A percentile compares a stretch with the other conserved stretches of the same genome.
Evolutionary conservation across 2,888 invertebrate genomes (phyloP).

Genomic region (Schrankia costaestrigalis): DNA sequence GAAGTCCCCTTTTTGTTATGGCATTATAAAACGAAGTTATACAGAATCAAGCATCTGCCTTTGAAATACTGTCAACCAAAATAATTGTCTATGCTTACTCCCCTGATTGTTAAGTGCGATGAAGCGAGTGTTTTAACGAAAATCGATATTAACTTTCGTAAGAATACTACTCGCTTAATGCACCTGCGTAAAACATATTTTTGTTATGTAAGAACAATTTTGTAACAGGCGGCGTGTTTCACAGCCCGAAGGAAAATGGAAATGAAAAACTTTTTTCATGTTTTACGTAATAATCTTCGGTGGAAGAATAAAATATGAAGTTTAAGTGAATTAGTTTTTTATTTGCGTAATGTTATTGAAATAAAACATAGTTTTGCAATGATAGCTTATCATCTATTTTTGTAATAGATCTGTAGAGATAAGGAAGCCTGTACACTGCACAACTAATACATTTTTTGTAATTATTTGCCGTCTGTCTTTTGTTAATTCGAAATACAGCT

Average conservation of each 20-base stretch:
- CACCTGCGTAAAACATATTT: slow-evolving; percentile 39
- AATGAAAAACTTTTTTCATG: slow-evolving; percentile 14
- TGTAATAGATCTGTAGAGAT: too few relatives aligned
- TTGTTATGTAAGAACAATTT: slow-evolving; percentile 26
- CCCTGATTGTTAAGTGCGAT: slow-evolving; percentile 49
- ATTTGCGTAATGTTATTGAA: background rate
- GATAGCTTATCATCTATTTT: too few relatives aligned
- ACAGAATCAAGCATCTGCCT: slow-evolving; percentile 55
- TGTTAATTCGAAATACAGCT: too few relatives aligned
- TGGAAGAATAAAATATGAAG: background rate
- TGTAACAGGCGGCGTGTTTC: slow-evolving; percentile 11
- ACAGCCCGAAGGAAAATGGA: slow-evolving; percentile 12
- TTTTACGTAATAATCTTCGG: slow-evolving; percentile 13
- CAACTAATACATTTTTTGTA: too few relatives aligned
- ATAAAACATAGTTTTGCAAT: too few relatives aligned
- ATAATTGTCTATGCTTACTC: slow-evolving; percentile 55
- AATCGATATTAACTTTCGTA: slow-evolving; percentile 39
- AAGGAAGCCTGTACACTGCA: too few relatives aligned
- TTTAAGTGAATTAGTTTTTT: slow-evolving; percentile 2
- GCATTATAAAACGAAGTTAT: slow-evolving; percentile 40
- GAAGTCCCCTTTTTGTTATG: slow-evolving; percentile 34
- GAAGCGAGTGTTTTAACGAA: slow-evolving; percentile 47
- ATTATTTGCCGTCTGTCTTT: too few relatives aligned
- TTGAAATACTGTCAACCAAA: slow-evolving; percentile 54
- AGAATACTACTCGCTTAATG: slow-evolving; percentile 21